These are phyloP conservation scores for Spisula solida DNA, from an alignment of 2,888 invertebrate genomes.

Conservation along the genomic window DNA sequence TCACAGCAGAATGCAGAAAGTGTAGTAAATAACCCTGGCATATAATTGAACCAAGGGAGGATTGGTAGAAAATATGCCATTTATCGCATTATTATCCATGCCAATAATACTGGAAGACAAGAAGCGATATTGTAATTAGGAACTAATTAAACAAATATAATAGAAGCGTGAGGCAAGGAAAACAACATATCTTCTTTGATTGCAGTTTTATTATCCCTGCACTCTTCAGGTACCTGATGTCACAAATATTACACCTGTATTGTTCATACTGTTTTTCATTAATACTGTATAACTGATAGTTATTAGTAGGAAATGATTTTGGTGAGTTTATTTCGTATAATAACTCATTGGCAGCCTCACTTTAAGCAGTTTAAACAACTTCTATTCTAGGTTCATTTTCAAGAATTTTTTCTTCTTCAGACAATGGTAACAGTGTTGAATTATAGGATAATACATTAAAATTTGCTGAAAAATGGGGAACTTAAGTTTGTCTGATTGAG, in stretches of 20 bases:
- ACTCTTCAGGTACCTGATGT: background rate
- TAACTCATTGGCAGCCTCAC: too few relatives aligned
- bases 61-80: slow-evolving; percentile 17
- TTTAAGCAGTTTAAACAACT: too few relatives aligned
- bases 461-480: too few relatives aligned
- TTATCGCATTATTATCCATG: background rate
- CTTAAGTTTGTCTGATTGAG: too few relatives aligned
- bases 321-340: too few relatives aligned
- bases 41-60: background rate
- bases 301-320: too few relatives aligned
- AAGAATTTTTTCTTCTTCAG: too few relatives aligned
- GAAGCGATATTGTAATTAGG: background rate
- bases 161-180: background rate
- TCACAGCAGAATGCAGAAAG: background rate
- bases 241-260: slow-evolving; percentile 4
- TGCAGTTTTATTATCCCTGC: background rate
- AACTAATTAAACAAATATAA: slow-evolving; percentile 6
- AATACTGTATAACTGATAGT: background rate
- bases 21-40: background rate
- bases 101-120: slow-evolving; percentile 9
- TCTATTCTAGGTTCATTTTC: too few relatives aligned
- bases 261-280: background rate
- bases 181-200: slow-evolving; percentile 5
- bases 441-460: too few relatives aligned
- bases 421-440: too few relatives aligned